These are phyloP conservation scores for Lamproptera curius DNA, from an alignment of 2,888 invertebrate genomes.

Conservation along the genomic window DNA sequence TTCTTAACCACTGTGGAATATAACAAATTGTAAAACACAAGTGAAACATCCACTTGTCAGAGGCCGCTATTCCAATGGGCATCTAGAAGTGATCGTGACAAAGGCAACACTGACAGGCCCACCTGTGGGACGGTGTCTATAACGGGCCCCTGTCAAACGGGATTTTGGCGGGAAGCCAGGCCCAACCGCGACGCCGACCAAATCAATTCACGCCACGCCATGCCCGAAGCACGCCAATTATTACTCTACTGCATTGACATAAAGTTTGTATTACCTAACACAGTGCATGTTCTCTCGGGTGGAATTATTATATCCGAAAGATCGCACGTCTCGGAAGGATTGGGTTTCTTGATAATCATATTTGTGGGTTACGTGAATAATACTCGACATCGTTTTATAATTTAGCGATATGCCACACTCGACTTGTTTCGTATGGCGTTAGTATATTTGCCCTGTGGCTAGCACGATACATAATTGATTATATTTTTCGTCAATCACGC, in stretches of 20 bases:
- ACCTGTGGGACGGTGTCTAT: slow-evolving; percentile 19
- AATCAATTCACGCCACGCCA: not conserved
- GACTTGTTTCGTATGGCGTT: too few relatives aligned
- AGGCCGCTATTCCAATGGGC: not conserved
- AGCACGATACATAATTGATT: too few relatives aligned
- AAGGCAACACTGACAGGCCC: slow-evolving; percentile 13
- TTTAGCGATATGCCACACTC: too few relatives aligned
- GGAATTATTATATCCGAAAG: slow-evolving; percentile 2
- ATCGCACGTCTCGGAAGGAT: not conserved
- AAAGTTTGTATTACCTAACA: not conserved
- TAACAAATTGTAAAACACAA: not conserved
- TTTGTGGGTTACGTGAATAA: not conserved
- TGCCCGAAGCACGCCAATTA: not conserved
- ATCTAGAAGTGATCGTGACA: not conserved
- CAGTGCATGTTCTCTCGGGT: slow-evolving; percentile 6
- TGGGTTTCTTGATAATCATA: slow-evolving; percentile 13
- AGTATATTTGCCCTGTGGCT: too few relatives aligned
- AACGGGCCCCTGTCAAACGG: slow-evolving; percentile 15
- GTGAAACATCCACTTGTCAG: not conserved
- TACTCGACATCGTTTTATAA: too few relatives aligned
- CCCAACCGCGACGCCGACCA: slow-evolving; percentile 7
- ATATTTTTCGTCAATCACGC: too few relatives aligned
- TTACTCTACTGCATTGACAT: not conserved
- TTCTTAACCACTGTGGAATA: too few relatives aligned
- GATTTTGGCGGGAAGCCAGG: slow-evolving; percentile 13